Evolutionary conservation across 2,888 invertebrate genomes (phyloP), one percentile per base, ranked within the genome.

Genomic region (Nowickia ferox): DNA sequence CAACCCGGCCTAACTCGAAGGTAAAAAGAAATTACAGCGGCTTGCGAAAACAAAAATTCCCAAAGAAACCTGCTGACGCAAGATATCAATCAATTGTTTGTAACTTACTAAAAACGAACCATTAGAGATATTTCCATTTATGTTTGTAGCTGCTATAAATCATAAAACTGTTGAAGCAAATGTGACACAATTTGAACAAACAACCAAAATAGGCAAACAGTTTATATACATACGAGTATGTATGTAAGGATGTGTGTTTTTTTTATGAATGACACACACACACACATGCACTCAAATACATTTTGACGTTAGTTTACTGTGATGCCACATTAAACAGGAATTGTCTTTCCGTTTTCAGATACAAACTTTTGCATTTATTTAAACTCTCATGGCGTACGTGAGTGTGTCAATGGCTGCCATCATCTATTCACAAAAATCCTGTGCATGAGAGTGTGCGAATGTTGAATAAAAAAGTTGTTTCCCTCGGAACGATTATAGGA

Each of bases 261-360:
- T 30, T 57, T 22, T 44, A 40, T 22, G 71, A 53, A 44, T 57
- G 46, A 48, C 57, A 66, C 42, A 61, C 30, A 65, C 42, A 19
- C 42, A 63, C 8, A 1, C 66, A 48, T 3, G 22, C 46, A 46
- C n/a, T 3, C 46, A 66, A 72, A 83, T 22, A 78, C 38, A 83
- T 78, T 83, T 72, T 78, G 83, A 72, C 83, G 65, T 77, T 78
- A 77, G 83, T 83, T 72, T 77, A 65, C 77, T 72, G 72, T 51
- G 77, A 77, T 66, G 57, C 77, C 71, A 77, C 65, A 72, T 75
- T 65, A 74, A 63, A 40, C 68, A 55, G 55, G 48, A 77, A 15
- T 66, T 68, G 46, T 51, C 46, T 48, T 77, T 55, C 75, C 65
- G 68, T 77, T 59, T 51, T 19, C 19, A 68, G 4, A 19, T 13